Conservation (phyloP, 2,888 invertebrate species). For the Cremastinae sp. region DNA sequence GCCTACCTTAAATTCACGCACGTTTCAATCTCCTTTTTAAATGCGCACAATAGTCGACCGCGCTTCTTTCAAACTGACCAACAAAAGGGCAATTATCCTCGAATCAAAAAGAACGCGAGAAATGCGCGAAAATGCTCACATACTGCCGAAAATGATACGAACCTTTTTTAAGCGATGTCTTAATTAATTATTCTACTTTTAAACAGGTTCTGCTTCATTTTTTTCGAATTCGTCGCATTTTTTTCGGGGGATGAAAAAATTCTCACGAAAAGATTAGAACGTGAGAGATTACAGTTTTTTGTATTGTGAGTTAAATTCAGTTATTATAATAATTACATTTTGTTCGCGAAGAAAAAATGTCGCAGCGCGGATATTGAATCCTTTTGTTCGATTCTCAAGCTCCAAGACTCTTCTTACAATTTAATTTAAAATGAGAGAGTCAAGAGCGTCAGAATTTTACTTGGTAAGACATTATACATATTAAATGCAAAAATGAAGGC, state of each 20-base stretch:
- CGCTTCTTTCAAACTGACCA: constrained; percentile 66
- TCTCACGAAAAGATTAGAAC: background rate
- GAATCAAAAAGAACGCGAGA: constrained; percentile 42
- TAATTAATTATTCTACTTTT: constrained; percentile 21
- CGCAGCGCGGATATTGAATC: background rate
- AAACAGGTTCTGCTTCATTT: background rate
- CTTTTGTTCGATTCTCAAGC: background rate
- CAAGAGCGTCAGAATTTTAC: background rate
- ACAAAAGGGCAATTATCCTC: constrained; percentile 72
- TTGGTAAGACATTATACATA: constrained; percentile 10
- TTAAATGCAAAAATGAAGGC: constrained; percentile 3
- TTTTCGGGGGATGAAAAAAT: background rate
- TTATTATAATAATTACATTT: too few relatives aligned
- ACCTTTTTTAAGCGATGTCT: background rate
- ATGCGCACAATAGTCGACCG: constrained; percentile 40
- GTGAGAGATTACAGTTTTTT: too few relatives aligned
- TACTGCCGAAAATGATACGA: constrained; percentile 2
- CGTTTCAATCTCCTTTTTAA: constrained; percentile 57
- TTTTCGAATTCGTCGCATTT: background rate
- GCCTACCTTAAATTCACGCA: constrained; percentile 59
- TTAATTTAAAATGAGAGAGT: background rate
- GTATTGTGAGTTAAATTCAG: too few relatives aligned
- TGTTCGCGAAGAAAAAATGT: too few relatives aligned
- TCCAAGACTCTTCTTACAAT: constrained; percentile 5
- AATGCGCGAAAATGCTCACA: constrained; percentile 24